These are phyloP conservation scores for Sinopyrophorus schimmeli DNA, from an alignment of 2,888 invertebrate species.

Conservation along the genomic window DNA sequence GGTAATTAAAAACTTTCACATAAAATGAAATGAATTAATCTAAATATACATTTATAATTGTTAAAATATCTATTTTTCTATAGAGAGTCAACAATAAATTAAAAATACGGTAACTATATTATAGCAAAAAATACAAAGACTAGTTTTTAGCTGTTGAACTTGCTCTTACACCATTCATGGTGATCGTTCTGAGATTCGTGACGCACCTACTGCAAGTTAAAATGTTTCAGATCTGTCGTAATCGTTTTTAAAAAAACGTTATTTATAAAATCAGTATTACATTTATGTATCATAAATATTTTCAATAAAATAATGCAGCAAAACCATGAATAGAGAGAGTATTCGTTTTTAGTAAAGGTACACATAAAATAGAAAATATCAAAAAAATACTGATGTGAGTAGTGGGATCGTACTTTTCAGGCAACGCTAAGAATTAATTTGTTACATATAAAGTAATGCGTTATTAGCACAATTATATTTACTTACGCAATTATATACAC, in stretches of 20 bases:
- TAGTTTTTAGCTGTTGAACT: slow-evolving; percentile 19
- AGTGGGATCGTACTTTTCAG: slow-evolving; percentile 15
- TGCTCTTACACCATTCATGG: slow-evolving; percentile 10
- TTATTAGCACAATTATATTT: slow-evolving; percentile 19
- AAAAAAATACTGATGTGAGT: slow-evolving; percentile 29
- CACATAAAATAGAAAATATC: slow-evolving; percentile 22
- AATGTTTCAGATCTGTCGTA: too few species aligned
- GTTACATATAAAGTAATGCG: slow-evolving; percentile 21
- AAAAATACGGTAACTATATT: slow-evolving; percentile 24
- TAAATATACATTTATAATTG: too few species aligned
- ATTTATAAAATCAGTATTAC: too few species aligned
- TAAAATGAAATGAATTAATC: neutral
- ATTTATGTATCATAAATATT: slow-evolving; percentile 1
- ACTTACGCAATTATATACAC: slow-evolving; percentile 21
- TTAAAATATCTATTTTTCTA: too few species aligned
- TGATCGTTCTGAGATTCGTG: too few species aligned
- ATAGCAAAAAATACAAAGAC: slow-evolving; percentile 18
- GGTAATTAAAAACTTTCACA: neutral
- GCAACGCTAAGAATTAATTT: slow-evolving; percentile 21
- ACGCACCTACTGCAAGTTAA: too few species aligned
- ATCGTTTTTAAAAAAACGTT: too few species aligned
- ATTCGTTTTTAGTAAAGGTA: slow-evolving; percentile 20
- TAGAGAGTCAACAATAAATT: slow-evolving; percentile 20
- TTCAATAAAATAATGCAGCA: slow-evolving; percentile 7
- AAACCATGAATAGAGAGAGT: slow-evolving; percentile 16